Evolutionary conservation across 2,888 invertebrate species (phyloP).

Genomic region (Oxyscelio sp.): DNA sequence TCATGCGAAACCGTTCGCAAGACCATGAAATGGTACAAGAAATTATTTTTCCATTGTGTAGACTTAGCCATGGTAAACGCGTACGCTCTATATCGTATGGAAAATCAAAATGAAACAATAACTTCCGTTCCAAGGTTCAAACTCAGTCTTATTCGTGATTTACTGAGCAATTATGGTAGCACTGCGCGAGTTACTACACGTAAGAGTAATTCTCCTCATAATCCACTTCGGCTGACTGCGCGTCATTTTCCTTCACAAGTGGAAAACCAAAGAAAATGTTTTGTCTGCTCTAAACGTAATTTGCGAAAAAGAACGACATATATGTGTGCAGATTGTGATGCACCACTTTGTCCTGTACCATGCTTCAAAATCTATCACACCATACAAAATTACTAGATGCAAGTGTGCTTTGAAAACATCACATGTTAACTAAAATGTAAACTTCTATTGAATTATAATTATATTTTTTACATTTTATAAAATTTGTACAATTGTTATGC

Average conservation of each 20-base stretch:
- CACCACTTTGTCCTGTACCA: no score
- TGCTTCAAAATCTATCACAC: no score
- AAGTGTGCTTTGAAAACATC: no score
- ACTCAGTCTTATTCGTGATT: constrained; percentile 14
- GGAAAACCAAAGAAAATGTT: no score
- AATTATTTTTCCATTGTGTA: constrained; percentile 35
- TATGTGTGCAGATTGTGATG: no score
- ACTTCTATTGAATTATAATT: no score
- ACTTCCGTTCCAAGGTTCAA: constrained; percentile 15
- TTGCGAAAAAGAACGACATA: constrained; percentile 27
- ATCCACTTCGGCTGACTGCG: constrained; percentile 37
- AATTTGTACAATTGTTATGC: no score
- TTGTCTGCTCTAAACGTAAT: no score
- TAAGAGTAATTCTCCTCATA: background rate
- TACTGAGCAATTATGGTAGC: constrained; percentile 8
- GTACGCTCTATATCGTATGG: constrained; percentile 46
- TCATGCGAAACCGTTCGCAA: constrained; percentile 58
- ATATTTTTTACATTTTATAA: no score
- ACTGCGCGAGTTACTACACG: constrained; percentile 7
- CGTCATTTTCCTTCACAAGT: constrained; percentile 49
- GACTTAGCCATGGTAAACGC: constrained; percentile 49
- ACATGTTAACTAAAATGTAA: no score
- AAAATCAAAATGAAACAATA: constrained; percentile 7
- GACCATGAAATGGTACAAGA: constrained; percentile 70
- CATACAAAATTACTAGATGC: no score